Evolutionary conservation across 1,140 invertebrate species (phyloP).

Genomic region (Glossosoma conforme): DNA sequence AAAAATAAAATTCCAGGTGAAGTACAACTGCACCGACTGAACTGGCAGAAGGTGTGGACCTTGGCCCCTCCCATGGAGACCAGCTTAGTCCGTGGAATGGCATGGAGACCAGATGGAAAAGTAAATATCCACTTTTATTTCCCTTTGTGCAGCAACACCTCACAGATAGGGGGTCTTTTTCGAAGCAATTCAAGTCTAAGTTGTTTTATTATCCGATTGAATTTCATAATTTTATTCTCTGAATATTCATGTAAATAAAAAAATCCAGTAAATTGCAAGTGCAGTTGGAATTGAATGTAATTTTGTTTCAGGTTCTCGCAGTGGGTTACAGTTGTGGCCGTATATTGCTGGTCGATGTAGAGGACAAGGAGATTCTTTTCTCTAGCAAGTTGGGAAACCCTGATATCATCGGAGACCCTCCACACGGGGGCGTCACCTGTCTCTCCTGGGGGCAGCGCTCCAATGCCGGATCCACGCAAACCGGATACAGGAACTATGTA

Average conservation of each 20-base stretch:
- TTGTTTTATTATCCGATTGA: no score
- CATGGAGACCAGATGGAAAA: conserved; percentile 94
- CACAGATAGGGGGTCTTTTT: no score
- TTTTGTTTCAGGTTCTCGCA: conserved; percentile 45
- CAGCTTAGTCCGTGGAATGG: conserved; percentile 61
- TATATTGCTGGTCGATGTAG: conserved; percentile 76
- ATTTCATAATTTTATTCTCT: no score
- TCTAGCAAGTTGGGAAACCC: conserved; percentile 54
- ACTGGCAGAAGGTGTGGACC: conserved; percentile 90
- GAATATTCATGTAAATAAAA: no score
- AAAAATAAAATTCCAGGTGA: conserved; percentile 66
- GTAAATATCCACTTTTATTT: conserved; percentile 50
- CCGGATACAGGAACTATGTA: conserved; percentile 46
- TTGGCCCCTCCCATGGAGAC: conserved; percentile 70
- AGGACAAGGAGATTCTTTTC: conserved; percentile 79
- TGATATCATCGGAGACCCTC: conserved; percentile 38
- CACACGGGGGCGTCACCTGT: conserved; percentile 47
- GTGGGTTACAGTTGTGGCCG: conserved; percentile 62
- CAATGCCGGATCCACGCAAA: conserved; percentile 39
- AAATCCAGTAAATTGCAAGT: no score
- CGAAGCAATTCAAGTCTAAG: no score
- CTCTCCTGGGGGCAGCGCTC: conserved; percentile 55
- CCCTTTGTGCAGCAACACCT: no score
- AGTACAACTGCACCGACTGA: conserved; percentile 81
- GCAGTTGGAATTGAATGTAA: no score